Evolutionary conservation across 64 coral and sea anemone species (phyloP), one percentile per base, ranked within the genome.

Genomic region (Astreopora myriophthalma): DNA sequence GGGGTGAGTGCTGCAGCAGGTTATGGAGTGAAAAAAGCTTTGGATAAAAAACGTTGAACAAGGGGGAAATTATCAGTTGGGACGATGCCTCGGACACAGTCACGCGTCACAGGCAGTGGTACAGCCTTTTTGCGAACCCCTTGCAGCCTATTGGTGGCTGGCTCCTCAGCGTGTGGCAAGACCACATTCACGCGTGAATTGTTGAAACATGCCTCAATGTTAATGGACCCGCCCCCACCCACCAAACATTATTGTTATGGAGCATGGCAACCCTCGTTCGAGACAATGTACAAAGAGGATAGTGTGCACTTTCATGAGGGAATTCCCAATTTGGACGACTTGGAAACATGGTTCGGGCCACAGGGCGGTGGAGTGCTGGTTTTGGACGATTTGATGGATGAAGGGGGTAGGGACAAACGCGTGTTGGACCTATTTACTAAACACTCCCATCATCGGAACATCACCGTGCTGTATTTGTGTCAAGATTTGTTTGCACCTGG

Each of bases 311-410:
- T 78, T 49, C 74, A 78, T 24, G 1, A 78, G 5, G 42, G 40
- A 0, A 30, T 78, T 14, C 74, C 74, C 0, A 10, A 16, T 1
- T 10, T 3, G 10, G 22, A 25, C 1, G 8, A 3, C 1, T 49
- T 49, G n/a, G 20, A 25, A 1, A 26, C 7, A 7, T 44, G 74
- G 37, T 76, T 49, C 16, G 40, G 6, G 11, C 40, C 40, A 23
- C 0, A 76, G 2, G 40, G 74, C 5, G 92, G 92, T 5, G 40
- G 40, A 10, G 27, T 94, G 5, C 64, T 94, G 55, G 57, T 89
- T 12, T 7, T 94, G 42, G 85, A 94, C 39, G 90, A 92, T 57
- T 28, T 92, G 6, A 92, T 92, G 82, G 83, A 69, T 5, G 57
- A 75, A 75, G 60, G 55, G 2, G 3, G 25, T 6, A 80, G 69